Evolutionary conservation across 2,797 vertebrate genomes (phyloP).

Genomic region (Poliocrania exsul): DNA sequence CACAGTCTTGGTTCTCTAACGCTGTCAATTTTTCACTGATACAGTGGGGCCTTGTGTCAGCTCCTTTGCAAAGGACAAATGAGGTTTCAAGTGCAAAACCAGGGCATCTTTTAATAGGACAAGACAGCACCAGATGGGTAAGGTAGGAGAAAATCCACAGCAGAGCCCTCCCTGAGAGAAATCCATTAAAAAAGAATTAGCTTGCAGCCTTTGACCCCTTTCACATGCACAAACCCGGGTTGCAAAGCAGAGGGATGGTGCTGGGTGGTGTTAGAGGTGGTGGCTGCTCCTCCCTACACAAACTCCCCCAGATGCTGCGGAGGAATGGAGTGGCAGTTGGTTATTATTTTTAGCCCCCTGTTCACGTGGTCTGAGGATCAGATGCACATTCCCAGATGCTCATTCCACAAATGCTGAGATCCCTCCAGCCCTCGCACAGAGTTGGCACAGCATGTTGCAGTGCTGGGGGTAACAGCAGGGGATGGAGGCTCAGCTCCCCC

Average conservation of each 20-base stretch:
- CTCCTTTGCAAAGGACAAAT: background rate
- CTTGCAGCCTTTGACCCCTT: background rate
- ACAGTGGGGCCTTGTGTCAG: background rate
- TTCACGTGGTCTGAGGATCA: constrained; percentile 22
- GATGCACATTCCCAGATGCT: constrained; percentile 59
- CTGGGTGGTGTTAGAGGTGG: background rate
- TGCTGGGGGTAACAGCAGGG: background rate
- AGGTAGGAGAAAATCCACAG: background rate
- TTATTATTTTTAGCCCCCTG: constrained; percentile 31
- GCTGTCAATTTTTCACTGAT: background rate
- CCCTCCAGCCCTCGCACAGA: background rate
- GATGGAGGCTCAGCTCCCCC: background rate
- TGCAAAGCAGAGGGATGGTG: background rate
- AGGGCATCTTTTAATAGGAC: background rate
- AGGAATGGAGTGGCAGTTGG: constrained; percentile 23
- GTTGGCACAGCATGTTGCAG: background rate
- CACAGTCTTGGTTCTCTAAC: background rate
- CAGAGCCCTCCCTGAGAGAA: background rate
- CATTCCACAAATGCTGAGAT: constrained; percentile 56
- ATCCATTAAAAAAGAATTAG: background rate
- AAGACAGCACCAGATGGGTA: background rate
- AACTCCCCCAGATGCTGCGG: background rate
- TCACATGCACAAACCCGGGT: background rate
- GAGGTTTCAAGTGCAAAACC: background rate
- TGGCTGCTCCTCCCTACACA: background rate